phyloP scores from a whole-genome alignment of 2,113 vertebrate species.

The human region DNA sequence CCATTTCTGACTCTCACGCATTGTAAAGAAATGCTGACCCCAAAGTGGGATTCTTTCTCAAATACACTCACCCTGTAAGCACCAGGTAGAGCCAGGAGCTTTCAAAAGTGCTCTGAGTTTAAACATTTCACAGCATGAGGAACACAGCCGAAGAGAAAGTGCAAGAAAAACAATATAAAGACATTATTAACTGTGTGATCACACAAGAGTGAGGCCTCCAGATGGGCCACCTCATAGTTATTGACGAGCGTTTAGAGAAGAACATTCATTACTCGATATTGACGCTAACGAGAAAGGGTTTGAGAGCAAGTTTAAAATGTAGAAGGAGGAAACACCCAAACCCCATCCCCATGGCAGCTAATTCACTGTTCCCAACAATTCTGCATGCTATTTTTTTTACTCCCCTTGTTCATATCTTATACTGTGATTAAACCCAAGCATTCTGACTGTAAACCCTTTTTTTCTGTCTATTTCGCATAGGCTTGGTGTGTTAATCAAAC shows the following conservation, averaged over 20 bases:
- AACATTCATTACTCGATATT: background rate
- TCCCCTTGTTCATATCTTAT: background rate
- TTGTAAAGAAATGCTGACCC: background rate
- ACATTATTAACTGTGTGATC: background rate
- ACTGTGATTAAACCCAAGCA: constrained; percentile 56
- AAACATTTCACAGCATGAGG: background rate
- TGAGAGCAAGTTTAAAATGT: background rate
- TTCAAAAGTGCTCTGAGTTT: background rate
- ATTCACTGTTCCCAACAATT: background rate
- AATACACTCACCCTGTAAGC: background rate
- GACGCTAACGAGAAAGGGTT: background rate
- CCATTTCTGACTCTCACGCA: background rate
- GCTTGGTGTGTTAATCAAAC: constrained; percentile 82
- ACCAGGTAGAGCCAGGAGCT: background rate
- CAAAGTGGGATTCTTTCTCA: background rate
- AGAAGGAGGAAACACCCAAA: background rate
- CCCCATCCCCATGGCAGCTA: background rate
- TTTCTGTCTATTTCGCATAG: constrained; percentile 65
- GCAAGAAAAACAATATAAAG: background rate
- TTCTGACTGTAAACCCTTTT: constrained; percentile 61
- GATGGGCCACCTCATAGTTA: background rate
- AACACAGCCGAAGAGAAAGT: background rate
- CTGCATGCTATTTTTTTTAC: background rate
- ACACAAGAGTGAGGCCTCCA: background rate
- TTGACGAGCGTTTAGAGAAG: background rate